A percentile compares a stretch with the other conserved stretches of the same genome.
phyloP scores from a whole-genome alignment of 2,888 invertebrate genomes.

The Formica aserva region DNA sequence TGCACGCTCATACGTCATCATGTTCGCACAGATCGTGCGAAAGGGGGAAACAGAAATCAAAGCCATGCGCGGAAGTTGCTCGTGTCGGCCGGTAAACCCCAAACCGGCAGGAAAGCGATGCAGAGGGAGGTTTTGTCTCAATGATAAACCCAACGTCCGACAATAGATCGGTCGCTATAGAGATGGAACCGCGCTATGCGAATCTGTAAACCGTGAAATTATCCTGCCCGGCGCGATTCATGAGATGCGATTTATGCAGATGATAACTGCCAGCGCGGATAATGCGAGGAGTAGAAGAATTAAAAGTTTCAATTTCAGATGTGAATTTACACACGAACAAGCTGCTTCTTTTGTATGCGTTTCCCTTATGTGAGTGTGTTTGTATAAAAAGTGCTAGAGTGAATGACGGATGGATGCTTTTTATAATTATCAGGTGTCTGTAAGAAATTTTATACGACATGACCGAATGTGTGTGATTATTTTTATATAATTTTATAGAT shows the following conservation, averaged over 20 bases:
- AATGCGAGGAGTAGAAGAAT: conserved; percentile 25
- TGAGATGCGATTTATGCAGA: conserved; percentile 40
- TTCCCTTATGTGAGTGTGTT: not conserved
- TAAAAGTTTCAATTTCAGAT: conserved; percentile 29
- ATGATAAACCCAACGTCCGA: conserved; percentile 59
- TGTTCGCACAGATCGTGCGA: conserved; percentile 9
- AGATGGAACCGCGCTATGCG: conserved; percentile 34
- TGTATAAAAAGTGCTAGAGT: not conserved
- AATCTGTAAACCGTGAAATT: conserved; percentile 59
- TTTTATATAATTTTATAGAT: not conserved
- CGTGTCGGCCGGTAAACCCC: conserved; percentile 30
- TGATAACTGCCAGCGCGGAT: conserved; percentile 29
- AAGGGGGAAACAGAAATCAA: conserved; percentile 41
- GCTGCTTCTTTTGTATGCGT: not conserved
- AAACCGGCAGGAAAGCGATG: conserved; percentile 23
- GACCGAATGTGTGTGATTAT: not conserved
- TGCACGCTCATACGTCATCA: conserved; percentile 27
- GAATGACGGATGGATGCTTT: not conserved
- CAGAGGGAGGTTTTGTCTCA: conserved; percentile 31
- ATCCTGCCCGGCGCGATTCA: conserved; percentile 51
- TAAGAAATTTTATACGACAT: not conserved
- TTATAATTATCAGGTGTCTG: not conserved
- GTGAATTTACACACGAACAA: not conserved
- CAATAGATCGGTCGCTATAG: conserved; percentile 53
- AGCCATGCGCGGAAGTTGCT: conserved; percentile 31